Conservation (phyloP, 2,797 vertebrate species). For the Bradypus variegatus region DNA sequence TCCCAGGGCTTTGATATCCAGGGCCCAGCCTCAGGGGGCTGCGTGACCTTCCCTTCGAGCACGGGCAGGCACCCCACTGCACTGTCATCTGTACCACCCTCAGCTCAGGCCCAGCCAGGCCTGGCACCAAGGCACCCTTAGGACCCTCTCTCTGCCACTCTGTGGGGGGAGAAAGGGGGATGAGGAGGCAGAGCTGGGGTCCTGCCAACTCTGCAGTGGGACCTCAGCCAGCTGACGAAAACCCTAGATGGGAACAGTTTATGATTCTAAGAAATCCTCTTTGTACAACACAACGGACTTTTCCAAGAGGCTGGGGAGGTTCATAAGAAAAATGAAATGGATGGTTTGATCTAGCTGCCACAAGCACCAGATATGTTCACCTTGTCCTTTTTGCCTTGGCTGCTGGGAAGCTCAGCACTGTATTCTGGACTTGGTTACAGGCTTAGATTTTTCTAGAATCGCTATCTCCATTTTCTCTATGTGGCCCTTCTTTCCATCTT, state of each 20-base stretch:
- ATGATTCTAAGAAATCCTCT: neutral
- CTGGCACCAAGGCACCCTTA: accelerated
- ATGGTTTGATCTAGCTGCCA: neutral
- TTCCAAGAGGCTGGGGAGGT: neutral
- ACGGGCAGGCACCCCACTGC: neutral
- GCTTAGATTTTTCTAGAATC: no score
- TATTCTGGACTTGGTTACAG: neutral
- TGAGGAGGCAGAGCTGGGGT: neutral
- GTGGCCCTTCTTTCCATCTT: no score
- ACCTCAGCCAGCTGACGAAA: neutral
- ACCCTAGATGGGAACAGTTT: neutral
- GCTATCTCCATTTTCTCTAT: no score
- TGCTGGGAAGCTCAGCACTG: accelerated
- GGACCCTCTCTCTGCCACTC: no score
- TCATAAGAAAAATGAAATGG: neutral
- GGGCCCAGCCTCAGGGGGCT: conserved; percentile 26
- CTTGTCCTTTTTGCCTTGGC: neutral
- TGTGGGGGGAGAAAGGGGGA: neutral
- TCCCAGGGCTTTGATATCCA: conserved; percentile 67
- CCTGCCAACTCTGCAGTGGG: neutral
- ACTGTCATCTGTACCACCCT: neutral
- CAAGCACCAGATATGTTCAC: neutral
- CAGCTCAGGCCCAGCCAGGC: neutral
- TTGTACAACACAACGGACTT: neutral
- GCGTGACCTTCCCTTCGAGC: conserved; percentile 65